These are phyloP conservation scores for Drosophila subobscura DNA, from an alignment of 1,140 invertebrate genomes.

Conservation along the genomic window DNA sequence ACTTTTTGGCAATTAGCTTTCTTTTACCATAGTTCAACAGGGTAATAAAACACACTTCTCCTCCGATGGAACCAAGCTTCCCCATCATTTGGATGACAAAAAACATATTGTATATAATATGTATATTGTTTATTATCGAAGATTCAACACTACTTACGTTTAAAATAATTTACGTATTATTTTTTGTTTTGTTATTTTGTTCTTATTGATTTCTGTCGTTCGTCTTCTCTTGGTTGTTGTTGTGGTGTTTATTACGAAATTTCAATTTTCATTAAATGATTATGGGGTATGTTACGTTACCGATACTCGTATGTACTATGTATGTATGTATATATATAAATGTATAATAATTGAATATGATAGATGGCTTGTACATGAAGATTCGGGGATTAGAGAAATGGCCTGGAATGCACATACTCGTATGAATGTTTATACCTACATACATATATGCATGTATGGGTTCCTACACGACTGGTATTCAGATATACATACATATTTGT, in stretches of 20 bases:
- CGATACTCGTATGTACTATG: slow-evolving; percentile 16
- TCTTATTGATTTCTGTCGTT: slow-evolving; percentile 54
- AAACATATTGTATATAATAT: neutral
- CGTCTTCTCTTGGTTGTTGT: slow-evolving; percentile 18
- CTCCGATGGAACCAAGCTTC: too few species aligned
- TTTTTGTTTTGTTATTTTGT: slow-evolving; percentile 49
- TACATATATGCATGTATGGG: slow-evolving; percentile 30
- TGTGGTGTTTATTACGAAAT: slow-evolving; percentile 56
- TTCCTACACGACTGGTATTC: slow-evolving; percentile 16
- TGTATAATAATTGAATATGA: slow-evolving; percentile 76
- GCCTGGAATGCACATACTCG: slow-evolving; percentile 42
- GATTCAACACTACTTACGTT: slow-evolving; percentile 80
- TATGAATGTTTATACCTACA: slow-evolving; percentile 25
- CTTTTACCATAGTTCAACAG: too few species aligned
- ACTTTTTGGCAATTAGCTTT: too few species aligned
- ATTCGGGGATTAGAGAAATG: slow-evolving; percentile 59
- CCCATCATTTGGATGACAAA: too few species aligned
- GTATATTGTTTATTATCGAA: slow-evolving; percentile 63
- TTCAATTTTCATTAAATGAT: slow-evolving; percentile 74
- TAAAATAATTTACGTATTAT: slow-evolving; percentile 79
- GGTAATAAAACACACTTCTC: too few species aligned
- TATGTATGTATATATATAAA: slow-evolving; percentile 48
- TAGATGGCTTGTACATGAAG: slow-evolving; percentile 69
- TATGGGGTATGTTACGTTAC: slow-evolving; percentile 53
- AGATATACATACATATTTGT: slow-evolving; percentile 20